Evolutionary conservation across 2,113 vertebrate species (phyloP), one percentile per base, ranked within the genome.

Genomic region (Corvus hawaiiensis): DNA sequence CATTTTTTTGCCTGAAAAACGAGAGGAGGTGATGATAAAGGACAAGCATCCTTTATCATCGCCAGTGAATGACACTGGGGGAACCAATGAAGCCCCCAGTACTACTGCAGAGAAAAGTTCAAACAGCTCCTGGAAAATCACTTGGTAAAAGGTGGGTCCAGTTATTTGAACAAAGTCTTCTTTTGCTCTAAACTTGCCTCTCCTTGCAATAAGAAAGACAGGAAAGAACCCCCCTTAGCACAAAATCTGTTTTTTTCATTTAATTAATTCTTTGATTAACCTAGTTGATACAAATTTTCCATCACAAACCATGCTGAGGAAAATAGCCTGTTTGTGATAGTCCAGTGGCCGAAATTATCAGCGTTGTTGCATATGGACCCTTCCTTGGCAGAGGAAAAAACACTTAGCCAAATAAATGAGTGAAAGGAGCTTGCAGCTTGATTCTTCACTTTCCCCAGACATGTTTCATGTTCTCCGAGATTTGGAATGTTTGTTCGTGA

Each of bases 341-440:
- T 62, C 35, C 18, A 33, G 19, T 46, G 63, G n/a, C n/a, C 43
- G 55, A 35, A 81, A 74, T 14, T 4, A 21, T 13, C 74, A 43
- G 21, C 0, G 0, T 12, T 73, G n/a, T 28, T 28, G 35, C 8
- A 5, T 43, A 75, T 10, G 44, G 20, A 33, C 7, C 18, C 20
- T 58, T 39, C 52, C 23, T 16, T 48, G 32, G 11, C 12, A 39
- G 58, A 48, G 16, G 27, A 78, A 74, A 59, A 78, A 74, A 59
- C 13, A 8, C 23, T 22, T 13, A 87, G 18, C 51, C 30, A 63
- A 55, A 54, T 10, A 27, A 16, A 13, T 6, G 37, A 46, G 41
- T 55, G 39, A 52, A 62, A 80, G 13, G 16, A 79, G 26, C 16
- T 59, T 49, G 24, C 52, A 72, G 27, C 23, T 35, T 26, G 30